Percentiles rank a stretch among this genome's conserved stretches.
These are phyloP conservation scores for Progne subis DNA, from an alignment of 2,113 vertebrate genomes.

Conservation along the genomic window DNA sequence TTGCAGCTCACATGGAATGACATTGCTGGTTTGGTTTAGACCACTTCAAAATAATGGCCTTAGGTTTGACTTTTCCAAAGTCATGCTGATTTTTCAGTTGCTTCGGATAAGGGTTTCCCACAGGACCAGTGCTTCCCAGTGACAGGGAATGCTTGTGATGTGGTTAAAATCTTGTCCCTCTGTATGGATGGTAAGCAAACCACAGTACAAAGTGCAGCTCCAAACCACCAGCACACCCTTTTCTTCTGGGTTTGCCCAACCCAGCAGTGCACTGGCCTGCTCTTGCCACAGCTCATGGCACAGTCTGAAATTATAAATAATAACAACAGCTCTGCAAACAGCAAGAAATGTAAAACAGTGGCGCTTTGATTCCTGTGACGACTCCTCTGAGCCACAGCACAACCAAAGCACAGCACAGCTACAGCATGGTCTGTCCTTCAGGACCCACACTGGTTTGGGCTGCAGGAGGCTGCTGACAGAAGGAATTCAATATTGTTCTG, in stretches of 20 bases:
- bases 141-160: too few relatives aligned
- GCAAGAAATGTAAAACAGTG: not conserved
- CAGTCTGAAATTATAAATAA: not conserved
- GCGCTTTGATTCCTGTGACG: not conserved
- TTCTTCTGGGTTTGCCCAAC: not conserved
- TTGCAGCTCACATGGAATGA: too few relatives aligned
- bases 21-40: too few relatives aligned
- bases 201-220: not conserved
- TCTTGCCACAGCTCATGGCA: not conserved
- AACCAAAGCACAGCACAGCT: not conserved
- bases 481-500: not conserved
- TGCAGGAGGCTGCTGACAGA: not conserved
- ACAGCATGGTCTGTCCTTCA: not conserved
- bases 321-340: not conserved
- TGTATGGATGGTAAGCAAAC: too few relatives aligned
- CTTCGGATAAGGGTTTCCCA: too few relatives aligned
- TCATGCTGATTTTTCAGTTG: too few relatives aligned
- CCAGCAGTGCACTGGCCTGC: not conserved
- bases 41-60: too few relatives aligned
- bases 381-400: not conserved
- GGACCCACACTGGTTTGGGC: rapidly evolving
- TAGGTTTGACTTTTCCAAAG: too few relatives aligned
- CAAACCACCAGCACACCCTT: not conserved
- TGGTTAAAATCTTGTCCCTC: too few relatives aligned
- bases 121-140: too few relatives aligned